Conservation (phyloP, 2,113 vertebrate genomes). For the Xiphias gladius region DNA sequence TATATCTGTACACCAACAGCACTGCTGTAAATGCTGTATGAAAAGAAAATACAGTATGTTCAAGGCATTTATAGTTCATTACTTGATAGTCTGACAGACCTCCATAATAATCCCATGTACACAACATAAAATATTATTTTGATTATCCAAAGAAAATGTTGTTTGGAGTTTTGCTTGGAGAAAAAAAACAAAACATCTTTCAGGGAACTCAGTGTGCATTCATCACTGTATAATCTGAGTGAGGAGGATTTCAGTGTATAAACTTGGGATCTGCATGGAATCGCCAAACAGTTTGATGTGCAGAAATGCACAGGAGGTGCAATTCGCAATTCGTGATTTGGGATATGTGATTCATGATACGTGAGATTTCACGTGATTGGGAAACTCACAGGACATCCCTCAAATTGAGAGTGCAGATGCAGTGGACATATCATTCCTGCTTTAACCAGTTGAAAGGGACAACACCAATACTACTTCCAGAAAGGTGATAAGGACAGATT, state of each 20-base stretch:
- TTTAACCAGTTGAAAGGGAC: slow-evolving; percentile 35
- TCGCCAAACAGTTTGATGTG: slow-evolving; percentile 26
- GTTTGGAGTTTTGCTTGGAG: slow-evolving; percentile 20
- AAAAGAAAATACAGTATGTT: neutral
- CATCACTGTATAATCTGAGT: slow-evolving; percentile 52
- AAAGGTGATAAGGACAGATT: slow-evolving; percentile 29
- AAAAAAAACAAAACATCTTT: slow-evolving; percentile 35
- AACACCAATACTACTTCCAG: neutral
- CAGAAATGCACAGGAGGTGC: slow-evolving; percentile 1
- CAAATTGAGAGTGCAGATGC: slow-evolving; percentile 38
- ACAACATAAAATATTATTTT: slow-evolving; percentile 27
- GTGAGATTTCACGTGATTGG: neutral
- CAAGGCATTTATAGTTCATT: slow-evolving; percentile 10
- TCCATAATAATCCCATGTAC: slow-evolving; percentile 34
- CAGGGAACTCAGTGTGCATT: slow-evolving; percentile 32
- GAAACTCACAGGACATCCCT: neutral
- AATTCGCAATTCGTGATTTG: neutral
- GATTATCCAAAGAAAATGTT: slow-evolving; percentile 38
- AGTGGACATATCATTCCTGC: slow-evolving; percentile 23
- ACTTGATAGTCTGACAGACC: slow-evolving; percentile 29
- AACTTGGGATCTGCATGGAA: slow-evolving; percentile 18
- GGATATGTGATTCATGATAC: too few relatives aligned
- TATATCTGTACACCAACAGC: neutral
- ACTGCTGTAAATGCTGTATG: neutral
- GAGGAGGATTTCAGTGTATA: slow-evolving; percentile 40